phyloP scores from a whole-genome alignment of 2,888 invertebrate genomes.

The Temnothorax ravouxi region DNA sequence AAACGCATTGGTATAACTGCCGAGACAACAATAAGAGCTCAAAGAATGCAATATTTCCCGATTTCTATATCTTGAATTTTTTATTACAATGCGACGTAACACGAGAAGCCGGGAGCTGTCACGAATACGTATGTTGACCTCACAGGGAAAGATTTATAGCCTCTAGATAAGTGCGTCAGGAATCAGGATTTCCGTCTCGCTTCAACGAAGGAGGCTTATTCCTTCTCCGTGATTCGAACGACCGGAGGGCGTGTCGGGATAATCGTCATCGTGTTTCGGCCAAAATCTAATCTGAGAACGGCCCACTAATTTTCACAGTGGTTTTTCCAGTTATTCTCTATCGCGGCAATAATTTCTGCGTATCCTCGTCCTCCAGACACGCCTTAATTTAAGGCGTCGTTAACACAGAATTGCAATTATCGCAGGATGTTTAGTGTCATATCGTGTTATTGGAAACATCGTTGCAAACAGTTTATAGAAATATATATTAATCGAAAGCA shows the following conservation, averaged over 20 bases:
- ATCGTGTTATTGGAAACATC: neutral
- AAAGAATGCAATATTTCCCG: neutral
- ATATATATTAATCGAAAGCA: conserved; percentile 10
- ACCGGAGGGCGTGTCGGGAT: conserved; percentile 61
- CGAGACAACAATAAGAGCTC: too few relatives aligned
- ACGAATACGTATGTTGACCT: neutral
- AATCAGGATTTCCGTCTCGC: conserved; percentile 37
- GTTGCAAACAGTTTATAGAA: neutral
- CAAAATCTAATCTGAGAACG: conserved; percentile 4
- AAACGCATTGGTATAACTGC: neutral
- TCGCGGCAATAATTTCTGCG: neutral
- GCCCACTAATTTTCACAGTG: conserved; percentile 7
- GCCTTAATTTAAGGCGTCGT: conserved; percentile 22
- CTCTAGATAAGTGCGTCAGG: neutral
- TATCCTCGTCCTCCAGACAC: neutral
- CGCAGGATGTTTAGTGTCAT: neutral
- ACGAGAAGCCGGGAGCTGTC: conserved; percentile 32
- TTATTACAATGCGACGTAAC: conserved; percentile 29
- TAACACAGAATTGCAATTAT: conserved; percentile 10
- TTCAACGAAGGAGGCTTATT: neutral
- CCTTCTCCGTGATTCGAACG: conserved; percentile 12
- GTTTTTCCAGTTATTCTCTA: neutral
- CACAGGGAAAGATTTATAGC: conserved; percentile 13
- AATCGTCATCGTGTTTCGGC: conserved; percentile 18
- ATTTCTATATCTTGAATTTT: neutral